These are phyloP conservation scores for Ophioninae sp. DNA, from an alignment of 2,888 invertebrate species.

Conservation along the genomic window DNA sequence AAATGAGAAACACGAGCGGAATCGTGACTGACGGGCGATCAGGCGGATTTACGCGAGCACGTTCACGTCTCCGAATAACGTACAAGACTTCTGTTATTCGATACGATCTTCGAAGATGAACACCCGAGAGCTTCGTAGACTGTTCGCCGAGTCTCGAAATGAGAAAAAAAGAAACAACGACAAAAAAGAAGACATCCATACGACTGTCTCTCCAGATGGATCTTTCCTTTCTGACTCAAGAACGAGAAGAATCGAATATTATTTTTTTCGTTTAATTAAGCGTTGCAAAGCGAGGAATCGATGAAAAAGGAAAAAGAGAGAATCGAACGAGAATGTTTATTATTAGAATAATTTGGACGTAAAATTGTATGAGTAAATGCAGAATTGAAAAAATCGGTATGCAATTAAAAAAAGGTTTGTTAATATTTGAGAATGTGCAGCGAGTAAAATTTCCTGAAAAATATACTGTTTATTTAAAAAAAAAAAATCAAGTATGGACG, in stretches of 20 bases:
- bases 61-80: slow-evolving; percentile 28
- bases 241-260: not conserved
- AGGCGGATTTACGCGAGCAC: slow-evolving; percentile 48
- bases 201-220: not conserved
- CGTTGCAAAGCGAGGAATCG: not conserved
- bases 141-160: not conserved
- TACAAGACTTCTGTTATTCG: slow-evolving; percentile 20
- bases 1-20: slow-evolving; percentile 37
- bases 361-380: not conserved
- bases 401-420: too few species aligned
- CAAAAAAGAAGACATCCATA: not conserved
- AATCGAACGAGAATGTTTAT: not conserved
- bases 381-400: not conserved
- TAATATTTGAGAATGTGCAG: too few species aligned
- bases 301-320: not conserved
- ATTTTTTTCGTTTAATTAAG: too few species aligned
- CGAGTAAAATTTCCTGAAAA: too few species aligned
- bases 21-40: slow-evolving; percentile 54
- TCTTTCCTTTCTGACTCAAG: not conserved
- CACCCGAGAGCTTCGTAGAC: not conserved
- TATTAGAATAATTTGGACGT: too few species aligned
- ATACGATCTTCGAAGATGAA: slow-evolving; percentile 24
- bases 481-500: too few species aligned
- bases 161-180: not conserved
- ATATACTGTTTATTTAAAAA: too few species aligned